These are phyloP conservation scores for Drosophila trapezifrons DNA, from an alignment of 1,140 invertebrate genomes.

Conservation along the genomic window DNA sequence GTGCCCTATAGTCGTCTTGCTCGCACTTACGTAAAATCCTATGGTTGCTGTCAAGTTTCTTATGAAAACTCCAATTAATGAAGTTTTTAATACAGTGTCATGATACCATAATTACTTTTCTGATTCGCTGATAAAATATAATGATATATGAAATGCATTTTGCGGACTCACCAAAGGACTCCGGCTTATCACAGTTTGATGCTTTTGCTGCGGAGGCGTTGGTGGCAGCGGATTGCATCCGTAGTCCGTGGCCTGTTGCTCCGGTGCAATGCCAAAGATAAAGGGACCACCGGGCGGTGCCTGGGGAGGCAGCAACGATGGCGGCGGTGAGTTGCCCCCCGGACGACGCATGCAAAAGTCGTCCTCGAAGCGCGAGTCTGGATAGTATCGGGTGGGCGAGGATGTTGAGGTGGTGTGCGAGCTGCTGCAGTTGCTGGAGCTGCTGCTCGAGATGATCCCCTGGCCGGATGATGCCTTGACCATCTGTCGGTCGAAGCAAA, in stretches of 20 bases:
- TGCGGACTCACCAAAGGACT: conserved; percentile 29
- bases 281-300: conserved; percentile 57
- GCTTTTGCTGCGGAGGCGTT: conserved; percentile 33
- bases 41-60: too few species aligned
- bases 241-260: conserved; percentile 61
- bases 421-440: conserved; percentile 63
- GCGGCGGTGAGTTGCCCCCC: conserved; percentile 7
- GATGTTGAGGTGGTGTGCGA: conserved; percentile 41
- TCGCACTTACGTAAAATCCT: too few species aligned
- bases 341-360: conserved; percentile 69
- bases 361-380: conserved; percentile 74
- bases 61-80: too few species aligned
- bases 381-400: conserved; percentile 47
- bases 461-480: not conserved
- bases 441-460: conserved; percentile 26
- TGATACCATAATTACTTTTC: too few species aligned
- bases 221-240: conserved; percentile 30
- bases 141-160: not conserved
- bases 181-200: conserved; percentile 21
- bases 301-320: not conserved
- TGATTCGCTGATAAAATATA: too few species aligned
- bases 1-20: too few species aligned
- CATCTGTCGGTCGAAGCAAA: conserved; percentile 51
- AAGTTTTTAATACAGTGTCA: too few species aligned
- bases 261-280: conserved; percentile 74